Evolutionary conservation across 1,140 invertebrate genomes (phyloP).

Genomic region (Nasonia longicornis): DNA sequence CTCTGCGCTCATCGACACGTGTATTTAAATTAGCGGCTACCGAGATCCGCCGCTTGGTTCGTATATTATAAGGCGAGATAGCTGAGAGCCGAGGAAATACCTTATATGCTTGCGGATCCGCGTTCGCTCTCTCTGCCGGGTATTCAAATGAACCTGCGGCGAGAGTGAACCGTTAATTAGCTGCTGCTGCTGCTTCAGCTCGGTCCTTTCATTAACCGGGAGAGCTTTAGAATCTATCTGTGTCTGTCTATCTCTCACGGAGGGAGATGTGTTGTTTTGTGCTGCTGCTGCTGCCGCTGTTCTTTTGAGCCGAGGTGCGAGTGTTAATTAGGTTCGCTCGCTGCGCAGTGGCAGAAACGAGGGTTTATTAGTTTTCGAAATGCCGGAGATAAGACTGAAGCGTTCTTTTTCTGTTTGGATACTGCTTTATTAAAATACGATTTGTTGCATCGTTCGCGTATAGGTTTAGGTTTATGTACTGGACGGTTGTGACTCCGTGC

Average conservation of each 20-base stretch:
- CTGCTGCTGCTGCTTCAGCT: neutral
- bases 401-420: neutral
- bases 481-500: neutral
- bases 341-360: neutral
- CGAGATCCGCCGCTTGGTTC: constrained; percentile 50
- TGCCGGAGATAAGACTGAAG: too few species aligned
- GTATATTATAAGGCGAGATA: constrained; percentile 10
- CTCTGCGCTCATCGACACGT: constrained; percentile 68
- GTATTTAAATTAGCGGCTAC: constrained; percentile 69
- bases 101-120: constrained; percentile 25
- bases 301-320: neutral
- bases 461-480: neutral
- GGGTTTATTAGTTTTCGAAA: neutral
- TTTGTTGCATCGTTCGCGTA: neutral
- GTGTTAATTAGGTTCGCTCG: neutral
- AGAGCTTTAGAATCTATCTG: neutral
- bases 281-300: neutral
- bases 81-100: constrained; percentile 23
- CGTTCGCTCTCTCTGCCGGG: neutral
- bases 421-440: neutral
- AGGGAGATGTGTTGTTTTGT: neutral
- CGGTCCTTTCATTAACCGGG: neutral
- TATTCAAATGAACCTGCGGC: constrained; percentile 14
- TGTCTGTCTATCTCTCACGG: neutral
- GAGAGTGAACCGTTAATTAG: constrained; percentile 36